Evolutionary conservation across 2,888 invertebrate genomes (phyloP).

Genomic region (Cataglyphis rosenhaueri): DNA sequence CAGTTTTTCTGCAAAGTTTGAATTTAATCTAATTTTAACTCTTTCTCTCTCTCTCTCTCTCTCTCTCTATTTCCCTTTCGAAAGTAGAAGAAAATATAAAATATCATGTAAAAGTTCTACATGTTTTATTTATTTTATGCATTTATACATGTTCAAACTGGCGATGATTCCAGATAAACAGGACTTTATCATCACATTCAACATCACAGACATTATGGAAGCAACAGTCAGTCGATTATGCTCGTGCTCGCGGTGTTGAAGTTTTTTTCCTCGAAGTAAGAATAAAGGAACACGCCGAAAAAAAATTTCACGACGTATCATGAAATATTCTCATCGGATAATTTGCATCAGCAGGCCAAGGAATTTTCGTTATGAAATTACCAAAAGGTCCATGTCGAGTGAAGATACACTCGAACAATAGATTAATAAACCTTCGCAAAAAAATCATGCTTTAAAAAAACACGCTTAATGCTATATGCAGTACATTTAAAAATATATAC

Average conservation of each 20-base stretch:
- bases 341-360: conserved; percentile 61
- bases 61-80: neutral
- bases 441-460: neutral
- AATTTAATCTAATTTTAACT: neutral
- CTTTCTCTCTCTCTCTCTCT: too few relatives aligned
- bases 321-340: neutral
- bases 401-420: neutral
- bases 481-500: too few relatives aligned
- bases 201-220: conserved; percentile 40
- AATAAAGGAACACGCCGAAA: conserved; percentile 36
- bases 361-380: conserved; percentile 28
- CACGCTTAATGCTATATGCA: neutral
- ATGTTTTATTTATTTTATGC: conserved; percentile 41
- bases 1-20: neutral
- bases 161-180: neutral
- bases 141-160: conserved; percentile 19
- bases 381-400: neutral
- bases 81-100: neutral
- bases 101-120: neutral
- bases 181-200: conserved; percentile 13
- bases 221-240: conserved; percentile 49
- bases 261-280: conserved; percentile 20
- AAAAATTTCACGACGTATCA: conserved; percentile 21
- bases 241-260: conserved; percentile 37
- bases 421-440: neutral